Evolutionary conservation across 2,797 vertebrate species (phyloP).

Genomic region (Chaetophractus vellerosus): DNA sequence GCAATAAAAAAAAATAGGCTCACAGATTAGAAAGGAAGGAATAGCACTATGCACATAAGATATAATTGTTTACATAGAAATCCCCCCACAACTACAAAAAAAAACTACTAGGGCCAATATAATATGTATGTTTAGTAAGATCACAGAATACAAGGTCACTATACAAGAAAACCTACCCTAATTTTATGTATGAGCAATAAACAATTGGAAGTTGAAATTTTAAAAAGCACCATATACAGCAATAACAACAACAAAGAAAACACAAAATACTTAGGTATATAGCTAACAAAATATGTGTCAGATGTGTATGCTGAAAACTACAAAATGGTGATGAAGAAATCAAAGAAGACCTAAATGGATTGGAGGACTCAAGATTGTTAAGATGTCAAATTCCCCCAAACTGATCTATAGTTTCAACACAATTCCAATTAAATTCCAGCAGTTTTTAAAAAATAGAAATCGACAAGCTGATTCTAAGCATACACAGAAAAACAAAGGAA

Average conservation of each 20-base stretch:
- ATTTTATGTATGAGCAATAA: conserved; percentile 9
- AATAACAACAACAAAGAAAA: conserved; percentile 5
- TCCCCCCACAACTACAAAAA: background rate
- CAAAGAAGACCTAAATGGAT: background rate
- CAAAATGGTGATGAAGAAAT: conserved; percentile 32
- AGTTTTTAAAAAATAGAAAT: background rate
- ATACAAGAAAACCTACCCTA: background rate
- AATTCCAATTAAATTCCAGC: conserved; percentile 16
- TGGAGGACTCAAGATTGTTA: conserved; percentile 15
- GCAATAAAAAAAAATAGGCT: background rate
- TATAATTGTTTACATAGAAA: background rate
- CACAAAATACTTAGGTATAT: background rate
- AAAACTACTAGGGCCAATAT: background rate
- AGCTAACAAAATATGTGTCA: background rate
- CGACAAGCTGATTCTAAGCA: conserved; percentile 34
- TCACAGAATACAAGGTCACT: background rate
- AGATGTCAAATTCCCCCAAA: background rate
- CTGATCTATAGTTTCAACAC: background rate
- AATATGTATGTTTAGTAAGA: conserved; percentile 19
- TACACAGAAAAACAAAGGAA: conserved; percentile 6
- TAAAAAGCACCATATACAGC: background rate
- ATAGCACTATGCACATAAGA: background rate
- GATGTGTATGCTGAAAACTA: conserved; percentile 17
- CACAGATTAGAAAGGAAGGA: conserved; percentile 46
- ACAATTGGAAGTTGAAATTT: conserved; percentile 21